A percentile compares a stretch with the other conserved stretches of the same genome.
Conservation (phyloP, 2,888 invertebrate genomes). For the Ichneumon xanthorius region DNA sequence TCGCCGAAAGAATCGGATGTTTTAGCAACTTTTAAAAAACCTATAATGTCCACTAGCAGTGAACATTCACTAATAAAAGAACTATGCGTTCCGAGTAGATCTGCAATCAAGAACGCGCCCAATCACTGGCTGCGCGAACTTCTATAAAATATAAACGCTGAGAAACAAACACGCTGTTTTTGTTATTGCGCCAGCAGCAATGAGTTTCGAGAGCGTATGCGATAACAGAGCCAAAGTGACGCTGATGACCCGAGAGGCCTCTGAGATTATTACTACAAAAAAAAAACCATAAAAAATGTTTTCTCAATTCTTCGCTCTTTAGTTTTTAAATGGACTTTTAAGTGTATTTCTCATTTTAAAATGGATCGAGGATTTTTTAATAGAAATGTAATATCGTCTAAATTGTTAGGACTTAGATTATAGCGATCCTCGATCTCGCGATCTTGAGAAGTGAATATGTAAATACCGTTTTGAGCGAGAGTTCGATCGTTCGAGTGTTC, state of each 20-base stretch:
- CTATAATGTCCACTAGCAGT: no score
- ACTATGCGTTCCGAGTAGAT: no score
- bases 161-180: not conserved
- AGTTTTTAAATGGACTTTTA: not conserved
- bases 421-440: not conserved
- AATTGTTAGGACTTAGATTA: not conserved
- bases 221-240: slow-evolving; percentile 42
- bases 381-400: not conserved
- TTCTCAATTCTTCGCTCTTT: not conserved
- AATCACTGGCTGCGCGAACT: not conserved
- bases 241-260: slow-evolving; percentile 37
- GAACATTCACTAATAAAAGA: no score
- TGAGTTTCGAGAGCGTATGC: slow-evolving; percentile 42
- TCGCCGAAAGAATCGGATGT: not conserved
- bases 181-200: slow-evolving; percentile 1
- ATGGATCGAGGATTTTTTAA: not conserved
- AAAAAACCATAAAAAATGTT: not conserved
- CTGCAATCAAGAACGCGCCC: no score
- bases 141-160: not conserved
- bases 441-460: not conserved
- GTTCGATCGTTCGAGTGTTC: slow-evolving; percentile 15
- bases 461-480: not conserved
- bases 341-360: not conserved
- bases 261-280: not conserved
- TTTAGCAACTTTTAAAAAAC: no score